Percentiles rank a stretch among this genome's conserved stretches.
phyloP scores from a whole-genome alignment of 1,140 invertebrate genomes.

The Drosophila asahinai region DNA sequence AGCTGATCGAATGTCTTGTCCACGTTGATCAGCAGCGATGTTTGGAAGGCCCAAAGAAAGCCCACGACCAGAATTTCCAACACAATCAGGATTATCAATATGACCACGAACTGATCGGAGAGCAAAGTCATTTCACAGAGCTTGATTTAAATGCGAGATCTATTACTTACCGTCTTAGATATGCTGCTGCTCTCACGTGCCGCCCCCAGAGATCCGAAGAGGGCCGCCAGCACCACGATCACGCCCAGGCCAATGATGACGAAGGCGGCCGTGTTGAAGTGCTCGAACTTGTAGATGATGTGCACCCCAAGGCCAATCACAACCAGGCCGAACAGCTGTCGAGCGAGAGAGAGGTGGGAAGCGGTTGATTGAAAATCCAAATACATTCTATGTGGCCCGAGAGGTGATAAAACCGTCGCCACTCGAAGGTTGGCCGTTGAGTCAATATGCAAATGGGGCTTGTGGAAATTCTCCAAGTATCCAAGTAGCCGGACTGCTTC shows the following conservation, averaged over 20 bases:
- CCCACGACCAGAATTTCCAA: constrained; percentile 64
- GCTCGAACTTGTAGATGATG: constrained; percentile 68
- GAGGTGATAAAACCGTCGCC: constrained; percentile 30
- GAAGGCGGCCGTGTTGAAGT: constrained; percentile 68
- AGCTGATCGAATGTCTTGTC: constrained; percentile 73
- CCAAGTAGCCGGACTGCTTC: neutral
- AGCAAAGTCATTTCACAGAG: neutral
- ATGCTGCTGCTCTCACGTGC: constrained; percentile 71
- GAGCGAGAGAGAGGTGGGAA: constrained; percentile 22
- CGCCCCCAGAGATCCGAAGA: constrained; percentile 71
- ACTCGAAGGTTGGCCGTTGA: constrained; percentile 26
- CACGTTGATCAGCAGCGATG: constrained; percentile 73
- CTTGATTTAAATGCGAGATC: neutral
- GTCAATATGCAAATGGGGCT: constrained; percentile 46
- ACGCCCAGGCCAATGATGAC: constrained; percentile 66
- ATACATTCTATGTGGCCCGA: constrained; percentile 26
- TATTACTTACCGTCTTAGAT: constrained; percentile 61
- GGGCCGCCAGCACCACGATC: constrained; percentile 46
- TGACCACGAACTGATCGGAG: constrained; percentile 53
- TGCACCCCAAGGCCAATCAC: constrained; percentile 66
- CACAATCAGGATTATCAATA: constrained; percentile 63
- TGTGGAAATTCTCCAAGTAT: constrained; percentile 6
- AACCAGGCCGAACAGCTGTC: constrained; percentile 66
- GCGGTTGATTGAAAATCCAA: constrained; percentile 27
- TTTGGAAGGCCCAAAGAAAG: constrained; percentile 77